phyloP scores from a whole-genome alignment of 2,113 vertebrate genomes.

The Perca flavescens region DNA sequence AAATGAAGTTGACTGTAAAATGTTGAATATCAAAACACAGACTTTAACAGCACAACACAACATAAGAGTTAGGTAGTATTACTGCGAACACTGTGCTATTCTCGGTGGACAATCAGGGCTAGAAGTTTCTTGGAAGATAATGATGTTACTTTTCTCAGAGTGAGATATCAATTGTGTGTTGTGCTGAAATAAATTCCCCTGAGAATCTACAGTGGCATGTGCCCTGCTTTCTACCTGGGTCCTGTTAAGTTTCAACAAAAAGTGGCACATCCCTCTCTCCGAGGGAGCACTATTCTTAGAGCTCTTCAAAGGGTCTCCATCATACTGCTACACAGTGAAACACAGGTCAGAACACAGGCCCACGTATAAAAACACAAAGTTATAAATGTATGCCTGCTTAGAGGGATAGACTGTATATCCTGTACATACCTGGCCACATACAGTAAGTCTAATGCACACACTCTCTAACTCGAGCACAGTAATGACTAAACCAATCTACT shows the following conservation, averaged over 20 bases:
- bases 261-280: conserved; percentile 56
- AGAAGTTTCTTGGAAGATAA: conserved; percentile 9
- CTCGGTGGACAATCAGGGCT: not conserved
- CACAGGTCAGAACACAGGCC: conserved; percentile 29
- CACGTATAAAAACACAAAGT: not conserved
- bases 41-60: not conserved
- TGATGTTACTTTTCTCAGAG: conserved; percentile 16
- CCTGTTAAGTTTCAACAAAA: conserved; percentile 55
- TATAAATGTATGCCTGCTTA: not conserved
- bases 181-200: not conserved
- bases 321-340: conserved; percentile 22
- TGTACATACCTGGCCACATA: not conserved
- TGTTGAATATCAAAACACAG: not conserved
- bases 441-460: not conserved
- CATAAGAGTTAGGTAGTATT: not conserved
- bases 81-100: not conserved
- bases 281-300: conserved; percentile 60
- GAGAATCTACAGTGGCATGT: not conserved
- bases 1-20: not conserved
- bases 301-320: conserved; percentile 38
- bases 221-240: conserved; percentile 31
- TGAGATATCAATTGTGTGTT: conserved; percentile 11
- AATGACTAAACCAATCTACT: conserved; percentile 25
- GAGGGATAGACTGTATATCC: not conserved
- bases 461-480: not conserved